A percentile compares a stretch with the other conserved stretches of the same genome.
Conservation (phyloP, 2,888 invertebrate species). For the Platerodrilus igneus region DNA sequence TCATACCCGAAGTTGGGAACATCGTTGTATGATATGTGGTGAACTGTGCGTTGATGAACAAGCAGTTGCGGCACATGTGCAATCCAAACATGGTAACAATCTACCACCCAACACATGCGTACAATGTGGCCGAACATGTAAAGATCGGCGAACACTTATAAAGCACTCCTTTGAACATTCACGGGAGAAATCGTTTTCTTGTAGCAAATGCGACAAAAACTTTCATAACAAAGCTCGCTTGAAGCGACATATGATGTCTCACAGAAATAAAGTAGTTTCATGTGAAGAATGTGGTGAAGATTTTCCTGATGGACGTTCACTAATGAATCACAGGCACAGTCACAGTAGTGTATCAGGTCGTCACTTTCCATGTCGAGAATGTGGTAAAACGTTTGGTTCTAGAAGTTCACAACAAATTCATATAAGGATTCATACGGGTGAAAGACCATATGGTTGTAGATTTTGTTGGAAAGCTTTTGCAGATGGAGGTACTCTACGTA, state of each 20-base stretch:
- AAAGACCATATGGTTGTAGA: conserved; percentile 77
- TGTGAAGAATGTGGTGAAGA: conserved; percentile 68
- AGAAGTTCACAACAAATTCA: conserved; percentile 83
- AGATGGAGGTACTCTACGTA: conserved; percentile 78
- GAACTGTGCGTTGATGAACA: conserved; percentile 60
- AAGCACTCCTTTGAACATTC: conserved; percentile 69
- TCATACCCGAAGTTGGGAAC: conserved; percentile 61
- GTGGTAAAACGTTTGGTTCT: conserved; percentile 82
- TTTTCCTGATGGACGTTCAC: conserved; percentile 64
- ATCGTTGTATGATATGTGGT: conserved; percentile 61
- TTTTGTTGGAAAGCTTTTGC: conserved; percentile 89
- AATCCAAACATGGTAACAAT: conserved; percentile 56
- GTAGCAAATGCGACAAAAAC: conserved; percentile 65
- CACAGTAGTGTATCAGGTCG: conserved; percentile 50
- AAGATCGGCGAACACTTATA: conserved; percentile 60
- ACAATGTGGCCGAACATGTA: conserved; percentile 64
- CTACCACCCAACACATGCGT: conserved; percentile 63
- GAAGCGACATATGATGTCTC: conserved; percentile 66
- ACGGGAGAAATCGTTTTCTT: conserved; percentile 56
- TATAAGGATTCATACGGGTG: conserved; percentile 79
- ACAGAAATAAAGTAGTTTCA: conserved; percentile 63
- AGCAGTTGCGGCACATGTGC: conserved; percentile 60
- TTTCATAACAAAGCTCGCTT: conserved; percentile 65
- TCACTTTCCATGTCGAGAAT: conserved; percentile 76
- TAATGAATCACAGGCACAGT: conserved; percentile 67